These are phyloP conservation scores for Cordilura impudica DNA, from an alignment of 2,888 invertebrate genomes.

Conservation along the genomic window DNA sequence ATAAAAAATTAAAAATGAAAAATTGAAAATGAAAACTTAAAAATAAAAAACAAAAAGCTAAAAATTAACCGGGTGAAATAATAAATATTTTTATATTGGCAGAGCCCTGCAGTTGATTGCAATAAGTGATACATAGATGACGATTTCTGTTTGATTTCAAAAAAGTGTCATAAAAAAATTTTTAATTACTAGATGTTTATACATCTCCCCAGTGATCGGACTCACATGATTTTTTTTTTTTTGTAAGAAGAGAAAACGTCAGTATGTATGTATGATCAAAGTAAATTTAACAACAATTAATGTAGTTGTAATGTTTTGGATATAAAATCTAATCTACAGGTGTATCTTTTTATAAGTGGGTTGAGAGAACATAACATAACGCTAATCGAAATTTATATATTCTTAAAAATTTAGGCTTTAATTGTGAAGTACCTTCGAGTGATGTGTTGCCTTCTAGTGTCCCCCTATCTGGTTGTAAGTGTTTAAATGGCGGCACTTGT, in stretches of 20 bases:
- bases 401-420: constrained; percentile 72
- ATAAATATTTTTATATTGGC: too few relatives aligned
- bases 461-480: constrained; percentile 71
- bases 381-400: background rate
- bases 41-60: too few relatives aligned
- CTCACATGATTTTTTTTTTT: too few relatives aligned
- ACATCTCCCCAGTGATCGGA: too few relatives aligned
- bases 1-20: too few relatives aligned
- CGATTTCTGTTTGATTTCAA: too few relatives aligned
- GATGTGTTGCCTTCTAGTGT: constrained; percentile 49
- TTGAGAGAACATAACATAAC: background rate
- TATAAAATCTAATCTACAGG: background rate
- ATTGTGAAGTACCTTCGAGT: constrained; percentile 73
- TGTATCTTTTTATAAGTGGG: background rate
- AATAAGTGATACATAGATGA: too few relatives aligned
- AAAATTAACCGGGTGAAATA: too few relatives aligned
- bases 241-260: background rate
- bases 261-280: background rate
- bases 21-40: too few relatives aligned
- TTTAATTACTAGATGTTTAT: too few relatives aligned
- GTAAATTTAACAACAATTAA: background rate
- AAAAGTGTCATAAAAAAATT: too few relatives aligned
- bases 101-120: too few relatives aligned
- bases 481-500: constrained; percentile 77
- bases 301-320: background rate